Conservation (phyloP, 2,797 vertebrate genomes). For the Oreortyx pictus region DNA sequence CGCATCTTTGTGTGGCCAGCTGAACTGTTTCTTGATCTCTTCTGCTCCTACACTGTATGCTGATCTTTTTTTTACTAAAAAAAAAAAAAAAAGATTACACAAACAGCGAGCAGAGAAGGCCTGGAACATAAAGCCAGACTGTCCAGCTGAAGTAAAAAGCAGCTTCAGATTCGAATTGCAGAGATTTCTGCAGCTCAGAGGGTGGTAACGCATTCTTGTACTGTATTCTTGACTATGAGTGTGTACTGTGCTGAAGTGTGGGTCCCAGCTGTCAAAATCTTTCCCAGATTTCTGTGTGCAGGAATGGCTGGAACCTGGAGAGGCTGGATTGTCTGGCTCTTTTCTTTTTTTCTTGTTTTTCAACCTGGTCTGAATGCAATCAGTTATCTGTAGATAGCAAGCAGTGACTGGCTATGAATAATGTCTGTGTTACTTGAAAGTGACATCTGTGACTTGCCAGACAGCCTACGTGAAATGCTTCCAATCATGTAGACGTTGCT, state of each 20-base stretch:
- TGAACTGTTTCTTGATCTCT: neutral
- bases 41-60: neutral
- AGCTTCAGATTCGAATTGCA: neutral
- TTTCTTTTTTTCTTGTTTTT: neutral
- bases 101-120: neutral
- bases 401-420: slow-evolving; percentile 67
- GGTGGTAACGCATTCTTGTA: slow-evolving; percentile 5
- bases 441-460: slow-evolving; percentile 72
- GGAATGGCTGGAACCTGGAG: slow-evolving; percentile 46
- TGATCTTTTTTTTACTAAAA: too few species aligned
- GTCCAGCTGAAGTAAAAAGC: neutral
- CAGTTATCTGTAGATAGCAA: slow-evolving; percentile 68
- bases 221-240: slow-evolving; percentile 20
- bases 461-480: slow-evolving; percentile 68
- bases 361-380: slow-evolving; percentile 58
- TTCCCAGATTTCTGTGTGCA: slow-evolving; percentile 30
- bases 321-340: slow-evolving; percentile 58
- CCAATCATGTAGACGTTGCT: slow-evolving; percentile 24
- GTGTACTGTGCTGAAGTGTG: slow-evolving; percentile 10
- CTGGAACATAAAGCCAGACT: neutral
- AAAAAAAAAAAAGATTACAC: neutral
- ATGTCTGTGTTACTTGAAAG: slow-evolving; percentile 59
- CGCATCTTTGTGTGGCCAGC: neutral
- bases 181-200: neutral
- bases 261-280: neutral